Conservation (phyloP, 2,113 vertebrate genomes). For the Pygoscelis antarcticus region DNA sequence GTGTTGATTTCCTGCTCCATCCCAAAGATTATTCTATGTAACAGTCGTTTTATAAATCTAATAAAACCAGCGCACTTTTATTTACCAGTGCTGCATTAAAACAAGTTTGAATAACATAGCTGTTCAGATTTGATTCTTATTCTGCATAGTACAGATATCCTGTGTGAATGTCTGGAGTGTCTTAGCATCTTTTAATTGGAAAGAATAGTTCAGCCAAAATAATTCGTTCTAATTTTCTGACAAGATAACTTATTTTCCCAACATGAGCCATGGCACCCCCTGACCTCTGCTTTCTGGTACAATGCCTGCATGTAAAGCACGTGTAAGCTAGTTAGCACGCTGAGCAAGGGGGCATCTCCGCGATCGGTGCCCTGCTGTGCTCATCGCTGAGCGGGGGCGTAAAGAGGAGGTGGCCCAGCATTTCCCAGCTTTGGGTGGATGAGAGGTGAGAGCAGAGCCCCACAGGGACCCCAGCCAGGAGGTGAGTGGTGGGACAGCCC, state of each 20-base stretch:
- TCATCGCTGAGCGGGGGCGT: accelerated
- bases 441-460: not conserved
- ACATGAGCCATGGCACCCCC: not conserved
- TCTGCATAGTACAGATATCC: not conserved
- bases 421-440: accelerated
- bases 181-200: not conserved
- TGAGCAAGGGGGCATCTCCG: accelerated
- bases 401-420: not conserved
- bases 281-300: not conserved
- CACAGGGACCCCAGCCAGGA: accelerated
- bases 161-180: not conserved
- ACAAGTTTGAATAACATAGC: not conserved
- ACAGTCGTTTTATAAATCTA: not conserved
- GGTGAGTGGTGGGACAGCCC: not conserved
- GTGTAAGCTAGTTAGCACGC: accelerated
- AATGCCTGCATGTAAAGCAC: not conserved
- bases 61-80: not conserved
- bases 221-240: not conserved
- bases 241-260: not conserved
- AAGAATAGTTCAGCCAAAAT: not conserved
- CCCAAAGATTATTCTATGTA: not conserved
- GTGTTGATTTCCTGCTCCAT: not conserved
- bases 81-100: not conserved
- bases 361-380: too few species aligned
- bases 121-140: not conserved